Conservation (phyloP, 2,113 vertebrate species). For the Anoplopoma fimbria region DNA sequence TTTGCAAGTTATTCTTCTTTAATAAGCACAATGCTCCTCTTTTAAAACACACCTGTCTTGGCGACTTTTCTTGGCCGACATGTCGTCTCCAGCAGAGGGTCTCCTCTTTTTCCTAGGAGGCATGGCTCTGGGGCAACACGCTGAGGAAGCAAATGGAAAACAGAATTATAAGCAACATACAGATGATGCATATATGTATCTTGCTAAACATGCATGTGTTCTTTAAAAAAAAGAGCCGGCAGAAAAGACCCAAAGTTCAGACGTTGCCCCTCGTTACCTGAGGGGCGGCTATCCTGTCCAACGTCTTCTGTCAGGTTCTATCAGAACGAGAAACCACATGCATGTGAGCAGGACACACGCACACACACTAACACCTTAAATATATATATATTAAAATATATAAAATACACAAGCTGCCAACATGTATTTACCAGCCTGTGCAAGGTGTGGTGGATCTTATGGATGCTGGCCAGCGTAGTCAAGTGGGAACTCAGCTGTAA, state of each 20-base stretch:
- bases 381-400: slow-evolving; percentile 15
- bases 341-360: slow-evolving; percentile 19
- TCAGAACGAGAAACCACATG: slow-evolving; percentile 41
- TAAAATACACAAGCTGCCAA: slow-evolving; percentile 26
- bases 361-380: not conserved
- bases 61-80: slow-evolving; percentile 98
- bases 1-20: not conserved
- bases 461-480: slow-evolving; percentile 99
- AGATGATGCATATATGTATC: too few relatives aligned
- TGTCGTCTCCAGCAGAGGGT: slow-evolving; percentile 95
- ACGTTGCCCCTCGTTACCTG: slow-evolving; percentile 93
- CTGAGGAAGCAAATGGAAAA: slow-evolving; percentile 70
- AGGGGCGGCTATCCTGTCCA: slow-evolving; percentile 93
- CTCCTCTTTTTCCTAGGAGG: slow-evolving; percentile 99
- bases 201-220: not conserved
- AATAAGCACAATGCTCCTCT: not conserved
- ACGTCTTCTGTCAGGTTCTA: slow-evolving; percentile 98
- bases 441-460: slow-evolving; percentile 99
- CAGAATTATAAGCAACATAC: not conserved
- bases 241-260: too few relatives aligned
- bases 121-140: slow-evolving; percentile 98
- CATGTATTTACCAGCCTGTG: slow-evolving; percentile 96
- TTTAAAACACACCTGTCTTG: slow-evolving; percentile 90
- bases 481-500: slow-evolving; percentile 99
- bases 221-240: too few relatives aligned